phyloP scores from a whole-genome alignment of 2,113 vertebrate genomes.

The Nothocercus julius region DNA sequence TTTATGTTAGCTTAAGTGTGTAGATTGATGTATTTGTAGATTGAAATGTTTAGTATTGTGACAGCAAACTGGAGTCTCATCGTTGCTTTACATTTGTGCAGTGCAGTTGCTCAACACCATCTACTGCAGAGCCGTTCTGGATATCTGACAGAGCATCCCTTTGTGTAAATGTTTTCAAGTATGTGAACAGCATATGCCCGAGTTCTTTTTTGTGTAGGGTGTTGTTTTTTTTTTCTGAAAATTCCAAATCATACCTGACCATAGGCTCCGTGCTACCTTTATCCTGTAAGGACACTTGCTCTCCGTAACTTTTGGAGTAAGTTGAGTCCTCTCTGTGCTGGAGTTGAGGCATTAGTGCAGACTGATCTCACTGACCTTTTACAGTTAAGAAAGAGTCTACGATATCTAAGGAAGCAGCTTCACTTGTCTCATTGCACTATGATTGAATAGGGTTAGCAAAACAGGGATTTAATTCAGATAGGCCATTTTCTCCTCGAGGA shows the following conservation, averaged over 20 bases:
- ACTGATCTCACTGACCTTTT: not conserved
- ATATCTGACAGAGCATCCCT: not conserved
- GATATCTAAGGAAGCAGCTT: not conserved
- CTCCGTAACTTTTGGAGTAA: not conserved
- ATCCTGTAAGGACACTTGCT: not conserved
- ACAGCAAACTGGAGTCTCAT: not conserved
- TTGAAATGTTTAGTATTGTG: not conserved
- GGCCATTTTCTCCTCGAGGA: not conserved
- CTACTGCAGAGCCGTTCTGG: not conserved
- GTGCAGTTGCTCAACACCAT: not conserved
- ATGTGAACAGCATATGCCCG: not conserved
- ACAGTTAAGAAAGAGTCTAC: not conserved
- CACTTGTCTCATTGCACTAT: not conserved
- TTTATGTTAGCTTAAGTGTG: not conserved
- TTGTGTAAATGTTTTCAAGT: not conserved
- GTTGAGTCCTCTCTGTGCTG: not conserved
- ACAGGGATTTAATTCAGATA: not conserved
- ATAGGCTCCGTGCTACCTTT: not conserved
- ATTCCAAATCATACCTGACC: not conserved
- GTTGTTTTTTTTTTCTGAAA: not conserved
- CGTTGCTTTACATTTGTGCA: conserved; percentile 2
- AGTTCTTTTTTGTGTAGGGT: not conserved
- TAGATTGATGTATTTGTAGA: conserved; percentile 9
- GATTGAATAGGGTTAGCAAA: not conserved
- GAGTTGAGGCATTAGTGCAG: not conserved